Evolutionary conservation across 2,797 vertebrate species (phyloP).

Genomic region (Schizothorax lantsangensis): DNA sequence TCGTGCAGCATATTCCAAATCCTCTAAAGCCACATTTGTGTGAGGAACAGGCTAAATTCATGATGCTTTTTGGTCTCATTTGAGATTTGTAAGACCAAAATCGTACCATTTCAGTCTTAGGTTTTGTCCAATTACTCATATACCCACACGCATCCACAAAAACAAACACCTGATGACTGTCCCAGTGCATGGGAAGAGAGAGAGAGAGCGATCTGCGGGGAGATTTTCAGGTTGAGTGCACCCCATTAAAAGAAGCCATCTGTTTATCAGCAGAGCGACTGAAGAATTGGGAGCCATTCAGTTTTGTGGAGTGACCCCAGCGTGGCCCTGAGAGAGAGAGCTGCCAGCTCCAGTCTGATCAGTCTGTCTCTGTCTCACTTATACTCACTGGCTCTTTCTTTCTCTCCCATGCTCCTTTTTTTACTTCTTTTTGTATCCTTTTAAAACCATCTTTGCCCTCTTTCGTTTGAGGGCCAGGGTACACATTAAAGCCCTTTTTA

Average conservation of each 20-base stretch:
- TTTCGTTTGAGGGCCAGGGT: slow-evolving; percentile 24
- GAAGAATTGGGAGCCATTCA: slow-evolving; percentile 57
- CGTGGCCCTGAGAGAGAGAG: slow-evolving; percentile 55
- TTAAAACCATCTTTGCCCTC: slow-evolving; percentile 40
- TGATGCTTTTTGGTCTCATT: slow-evolving; percentile 8
- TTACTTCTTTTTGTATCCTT: slow-evolving; percentile 14
- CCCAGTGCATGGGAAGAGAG: slow-evolving; percentile 43
- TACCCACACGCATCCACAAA: slow-evolving; percentile 1
- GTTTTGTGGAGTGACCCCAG: slow-evolving; percentile 60
- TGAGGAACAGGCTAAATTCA: neutral
- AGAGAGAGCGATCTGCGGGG: slow-evolving; percentile 31
- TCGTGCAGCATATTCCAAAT: neutral
- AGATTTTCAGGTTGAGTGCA: slow-evolving; percentile 69
- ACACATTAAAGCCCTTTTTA: slow-evolving; percentile 28
- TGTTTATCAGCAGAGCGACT: slow-evolving; percentile 64
- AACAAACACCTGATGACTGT: slow-evolving; percentile 63
- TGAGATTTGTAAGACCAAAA: neutral
- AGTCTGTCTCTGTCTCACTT: slow-evolving; percentile 54
- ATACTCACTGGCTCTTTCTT: slow-evolving; percentile 30
- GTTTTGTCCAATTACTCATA: slow-evolving; percentile 37
- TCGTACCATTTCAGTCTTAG: slow-evolving; percentile 19
- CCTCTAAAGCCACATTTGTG: neutral
- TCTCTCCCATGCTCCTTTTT: slow-evolving; percentile 36
- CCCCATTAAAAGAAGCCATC: slow-evolving; percentile 71
- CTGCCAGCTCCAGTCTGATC: slow-evolving; percentile 58